phyloP scores from a whole-genome alignment of 2,888 invertebrate species.

The Drosophila vallismaia region DNA sequence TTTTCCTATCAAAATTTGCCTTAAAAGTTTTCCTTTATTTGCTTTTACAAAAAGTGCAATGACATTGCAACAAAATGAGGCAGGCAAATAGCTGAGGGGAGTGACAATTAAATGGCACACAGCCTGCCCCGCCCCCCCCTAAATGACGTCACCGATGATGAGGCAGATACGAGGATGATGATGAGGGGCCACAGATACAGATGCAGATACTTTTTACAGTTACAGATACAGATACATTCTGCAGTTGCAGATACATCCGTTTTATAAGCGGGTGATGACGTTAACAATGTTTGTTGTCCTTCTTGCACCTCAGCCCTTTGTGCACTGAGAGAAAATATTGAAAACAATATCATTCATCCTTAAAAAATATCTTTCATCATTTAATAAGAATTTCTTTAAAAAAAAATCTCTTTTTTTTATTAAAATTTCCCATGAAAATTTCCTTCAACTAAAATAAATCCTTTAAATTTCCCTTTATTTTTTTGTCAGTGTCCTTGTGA shows the following conservation, averaged over 20 bases:
- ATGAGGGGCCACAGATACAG: not conserved
- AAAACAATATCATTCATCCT: not conserved
- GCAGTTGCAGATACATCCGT: conserved; percentile 9
- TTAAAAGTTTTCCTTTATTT: conserved; percentile 10
- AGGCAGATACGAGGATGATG: conserved; percentile 1
- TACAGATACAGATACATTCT: not conserved
- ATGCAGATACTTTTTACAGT: conserved; percentile 19
- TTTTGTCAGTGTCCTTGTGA: conserved; percentile 14
- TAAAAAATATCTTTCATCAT: not conserved
- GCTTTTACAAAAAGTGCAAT: conserved; percentile 61
- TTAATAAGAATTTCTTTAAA: not conserved
- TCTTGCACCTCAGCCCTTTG: conserved; percentile 30
- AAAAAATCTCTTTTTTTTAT: not conserved
- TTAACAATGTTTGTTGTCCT: conserved; percentile 42
- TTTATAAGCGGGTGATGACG: conserved; percentile 17
- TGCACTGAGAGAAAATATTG: conserved; percentile 8
- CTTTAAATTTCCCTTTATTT: not conserved
- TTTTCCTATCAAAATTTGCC: not conserved
- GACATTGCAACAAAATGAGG: conserved; percentile 53
- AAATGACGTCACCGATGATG: conserved; percentile 23
- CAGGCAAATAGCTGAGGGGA: conserved; percentile 19
- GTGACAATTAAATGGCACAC: conserved; percentile 69
- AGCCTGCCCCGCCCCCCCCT: conserved; percentile 4
- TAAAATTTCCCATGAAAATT: not conserved
- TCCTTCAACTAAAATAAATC: not conserved